Percentiles rank a stretch among this genome's conserved stretches.
Evolutionary conservation across 2,797 vertebrate species (phyloP).

Genomic region (Platalea minor): DNA sequence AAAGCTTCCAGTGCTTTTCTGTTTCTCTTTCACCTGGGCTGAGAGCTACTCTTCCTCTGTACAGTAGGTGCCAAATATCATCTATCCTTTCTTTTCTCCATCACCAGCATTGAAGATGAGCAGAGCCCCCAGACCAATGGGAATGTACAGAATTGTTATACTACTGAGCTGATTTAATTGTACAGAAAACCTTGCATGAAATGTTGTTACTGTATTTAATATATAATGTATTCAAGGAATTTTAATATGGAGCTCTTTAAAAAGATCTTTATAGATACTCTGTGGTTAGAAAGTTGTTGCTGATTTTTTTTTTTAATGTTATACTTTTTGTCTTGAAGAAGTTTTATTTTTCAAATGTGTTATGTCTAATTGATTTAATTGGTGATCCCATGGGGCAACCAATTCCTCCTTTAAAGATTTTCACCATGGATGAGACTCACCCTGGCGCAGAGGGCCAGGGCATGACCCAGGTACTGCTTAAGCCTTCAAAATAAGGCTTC

Average conservation of each 20-base stretch:
- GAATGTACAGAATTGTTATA: slow-evolving; percentile 87
- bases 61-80: slow-evolving; percentile 26
- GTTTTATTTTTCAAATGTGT: slow-evolving; percentile 53
- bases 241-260: slow-evolving; percentile 70
- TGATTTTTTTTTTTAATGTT: slow-evolving; percentile 46
- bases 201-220: slow-evolving; percentile 92
- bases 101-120: slow-evolving; percentile 69
- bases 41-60: neutral
- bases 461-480: slow-evolving; percentile 10
- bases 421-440: neutral
- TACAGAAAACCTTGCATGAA: slow-evolving; percentile 88
- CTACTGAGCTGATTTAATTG: slow-evolving; percentile 89
- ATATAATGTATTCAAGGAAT: slow-evolving; percentile 85
- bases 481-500: neutral
- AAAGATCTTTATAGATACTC: slow-evolving; percentile 67
- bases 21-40: neutral
- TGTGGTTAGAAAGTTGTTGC: slow-evolving; percentile 63
- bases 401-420: slow-evolving; percentile 19
- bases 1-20: neutral
- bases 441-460: neutral
- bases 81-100: slow-evolving; percentile 47
- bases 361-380: slow-evolving; percentile 25
- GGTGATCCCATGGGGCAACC: slow-evolving; percentile 3
- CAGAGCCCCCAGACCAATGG: slow-evolving; percentile 72
- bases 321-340: slow-evolving; percentile 54